Evolutionary conservation across 1,140 invertebrate species (phyloP).

Genomic region (Apis cerana): DNA sequence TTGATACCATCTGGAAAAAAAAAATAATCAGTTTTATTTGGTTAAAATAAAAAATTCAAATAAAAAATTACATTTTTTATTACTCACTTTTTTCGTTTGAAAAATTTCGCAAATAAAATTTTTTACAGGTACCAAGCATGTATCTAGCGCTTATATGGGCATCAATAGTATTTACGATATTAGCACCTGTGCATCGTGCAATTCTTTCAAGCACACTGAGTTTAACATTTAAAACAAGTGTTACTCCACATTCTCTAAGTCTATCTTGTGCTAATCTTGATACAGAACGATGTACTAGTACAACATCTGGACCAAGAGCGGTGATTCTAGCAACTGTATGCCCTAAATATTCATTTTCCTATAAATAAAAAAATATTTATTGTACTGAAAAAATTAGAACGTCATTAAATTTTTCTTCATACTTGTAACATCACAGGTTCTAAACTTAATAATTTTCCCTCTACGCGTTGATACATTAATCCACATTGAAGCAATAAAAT

Average conservation of each 20-base stretch:
- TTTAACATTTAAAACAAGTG: constrained; percentile 95
- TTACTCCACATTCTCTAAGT: constrained; percentile 90
- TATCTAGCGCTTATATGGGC: constrained; percentile 90
- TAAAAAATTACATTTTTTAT: background rate
- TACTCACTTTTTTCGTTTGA: constrained; percentile 81
- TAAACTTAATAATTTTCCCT: constrained; percentile 94
- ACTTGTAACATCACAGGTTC: constrained; percentile 95
- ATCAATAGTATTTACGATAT: constrained; percentile 95
- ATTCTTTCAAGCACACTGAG: constrained; percentile 91
- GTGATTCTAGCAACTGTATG: constrained; percentile 94
- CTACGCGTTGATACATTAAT: constrained; percentile 95
- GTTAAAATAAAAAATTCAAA: background rate
- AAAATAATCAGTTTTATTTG: background rate
- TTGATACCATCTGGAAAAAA: constrained; percentile 84
- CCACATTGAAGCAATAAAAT: constrained; percentile 93
- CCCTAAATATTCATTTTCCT: constrained; percentile 94
- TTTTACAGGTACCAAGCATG: constrained; percentile 92
- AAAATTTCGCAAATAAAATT: constrained; percentile 91
- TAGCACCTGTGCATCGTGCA: constrained; percentile 91
- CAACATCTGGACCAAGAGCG: constrained; percentile 91
- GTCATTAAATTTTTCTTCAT: background rate
- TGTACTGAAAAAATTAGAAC: background rate
- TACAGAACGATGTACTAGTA: constrained; percentile 95
- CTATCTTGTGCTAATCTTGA: constrained; percentile 94
- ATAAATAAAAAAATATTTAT: constrained; percentile 49